Evolutionary conservation across 2,888 invertebrate genomes (phyloP), one percentile per base, ranked within the genome.

Genomic region (Diplazon laetatorius): DNA sequence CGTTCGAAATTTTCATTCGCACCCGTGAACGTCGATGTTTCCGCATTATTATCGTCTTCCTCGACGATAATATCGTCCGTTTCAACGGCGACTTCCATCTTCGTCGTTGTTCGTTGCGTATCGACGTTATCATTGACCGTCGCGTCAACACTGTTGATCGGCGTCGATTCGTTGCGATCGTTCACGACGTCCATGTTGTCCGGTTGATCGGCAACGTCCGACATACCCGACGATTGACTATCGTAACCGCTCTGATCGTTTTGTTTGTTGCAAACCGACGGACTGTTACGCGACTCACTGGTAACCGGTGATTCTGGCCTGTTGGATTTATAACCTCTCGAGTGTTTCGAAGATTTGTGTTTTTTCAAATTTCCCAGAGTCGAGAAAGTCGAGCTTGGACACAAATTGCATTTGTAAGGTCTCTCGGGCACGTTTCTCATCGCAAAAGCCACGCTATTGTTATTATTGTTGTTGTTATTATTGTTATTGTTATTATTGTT

Each of bases 341-440:
- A 93, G 85, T 96, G 96, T 82, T 96, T 94, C 35, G 94, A 93
- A 42, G 94, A 93, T 89, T 95, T 94, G 87, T 97, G 96, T 85
- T 96, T 96, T 82, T 95, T 94, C 52, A 97, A 91, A 78, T 96
- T 96, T 57, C 95, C 95, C 85, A 95, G 91, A 0, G 96, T 95
- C 0, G 96, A 94, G 88, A 97, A 97, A 0, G 96, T 96, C 86
- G 96, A 96, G 84, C 96, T 95, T 0, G 96, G 96, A 87, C 96
- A 97, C 42, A 93, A 94, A 16, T 94, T 94, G 87, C 96, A 97
- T 88, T 96, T 96, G 91, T 93, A 96, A 0, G 94, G 96, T 81
- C 95, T 92, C 84, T 96, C 96, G 1, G 96, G 95, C 0, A 95
- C 95, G 82, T 95, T 94, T 81, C 95, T 92, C 91, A 93, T 93